Evolutionary conservation across 2,113 vertebrate species (phyloP).

Genomic region (Tenrec ecaudatus): DNA sequence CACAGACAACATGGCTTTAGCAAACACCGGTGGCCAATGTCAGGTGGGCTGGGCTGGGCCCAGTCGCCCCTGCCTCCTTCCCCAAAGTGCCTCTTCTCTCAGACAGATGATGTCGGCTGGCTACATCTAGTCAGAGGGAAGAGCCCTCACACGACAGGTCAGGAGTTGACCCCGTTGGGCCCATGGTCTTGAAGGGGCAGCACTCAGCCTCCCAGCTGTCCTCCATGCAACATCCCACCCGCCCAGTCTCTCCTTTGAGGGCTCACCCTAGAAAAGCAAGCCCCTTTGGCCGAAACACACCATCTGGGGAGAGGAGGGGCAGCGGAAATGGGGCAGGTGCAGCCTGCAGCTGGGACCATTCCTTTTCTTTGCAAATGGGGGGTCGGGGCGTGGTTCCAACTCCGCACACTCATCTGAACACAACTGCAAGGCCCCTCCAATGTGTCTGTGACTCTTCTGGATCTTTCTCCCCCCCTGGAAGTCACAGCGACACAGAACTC

Average conservation of each 20-base stretch:
- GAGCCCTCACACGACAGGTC: not conserved
- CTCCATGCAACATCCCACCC: no score
- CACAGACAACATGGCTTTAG: no score
- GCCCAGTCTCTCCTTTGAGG: no score
- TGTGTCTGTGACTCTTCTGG: conserved; percentile 70
- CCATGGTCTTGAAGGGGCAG: no score
- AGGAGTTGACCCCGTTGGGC: no score
- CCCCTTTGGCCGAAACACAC: not conserved
- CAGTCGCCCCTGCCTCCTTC: not conserved
- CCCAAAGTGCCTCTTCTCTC: conserved; percentile 34
- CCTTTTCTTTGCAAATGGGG: conserved; percentile 65
- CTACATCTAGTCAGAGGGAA: not conserved
- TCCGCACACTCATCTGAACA: conserved; percentile 55
- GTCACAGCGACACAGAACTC: conserved; percentile 87
- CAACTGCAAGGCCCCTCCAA: conserved; percentile 52
- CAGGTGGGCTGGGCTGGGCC: conserved; percentile 46
- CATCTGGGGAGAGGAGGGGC: not conserved
- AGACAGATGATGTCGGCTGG: not conserved
- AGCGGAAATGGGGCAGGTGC: conserved; percentile 34
- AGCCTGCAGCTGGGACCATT: not conserved
- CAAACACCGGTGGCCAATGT: conserved; percentile 36
- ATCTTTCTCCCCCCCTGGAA: conserved; percentile 77
- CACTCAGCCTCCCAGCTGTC: no score
- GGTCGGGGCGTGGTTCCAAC: conserved; percentile 62
- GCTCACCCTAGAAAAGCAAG: not conserved